A percentile compares a stretch with the other conserved stretches of the same genome.
These are phyloP conservation scores for Zaprionus ornatus DNA, from an alignment of 1,140 invertebrate genomes.

Conservation along the genomic window DNA sequence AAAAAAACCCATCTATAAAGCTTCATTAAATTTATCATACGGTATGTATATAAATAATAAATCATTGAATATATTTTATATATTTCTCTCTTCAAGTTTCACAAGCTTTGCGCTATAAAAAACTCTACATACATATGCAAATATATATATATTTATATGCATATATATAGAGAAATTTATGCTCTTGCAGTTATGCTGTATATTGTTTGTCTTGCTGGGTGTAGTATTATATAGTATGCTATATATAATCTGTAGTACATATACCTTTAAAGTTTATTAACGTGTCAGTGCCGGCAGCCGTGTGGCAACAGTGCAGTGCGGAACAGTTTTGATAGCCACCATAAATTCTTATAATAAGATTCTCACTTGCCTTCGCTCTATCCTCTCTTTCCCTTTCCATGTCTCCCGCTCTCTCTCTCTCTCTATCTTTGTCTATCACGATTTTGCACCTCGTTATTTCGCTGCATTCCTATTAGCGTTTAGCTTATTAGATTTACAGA, in stretches of 20 bases:
- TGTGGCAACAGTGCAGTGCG: neutral
- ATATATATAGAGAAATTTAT: neutral
- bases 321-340: neutral
- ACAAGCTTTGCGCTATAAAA: neutral
- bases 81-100: neutral
- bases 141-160: too few species aligned
- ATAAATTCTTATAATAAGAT: neutral
- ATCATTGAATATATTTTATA: neutral
- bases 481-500: neutral
- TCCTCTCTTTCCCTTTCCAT: too few species aligned
- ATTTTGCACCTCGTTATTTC: constrained; percentile 4
- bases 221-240: neutral
- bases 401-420: neutral
- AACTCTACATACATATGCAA: neutral
- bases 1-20: neutral
- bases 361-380: neutral
- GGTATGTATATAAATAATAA: neutral
- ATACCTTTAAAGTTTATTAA: neutral
- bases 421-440: neutral
- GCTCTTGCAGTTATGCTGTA: neutral
- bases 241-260: neutral
- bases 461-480: constrained; percentile 8
- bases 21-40: neutral
- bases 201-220: neutral
- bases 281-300: neutral